Conservation (phyloP, 2,888 invertebrate species). For the Tortricodes alternella region DNA sequence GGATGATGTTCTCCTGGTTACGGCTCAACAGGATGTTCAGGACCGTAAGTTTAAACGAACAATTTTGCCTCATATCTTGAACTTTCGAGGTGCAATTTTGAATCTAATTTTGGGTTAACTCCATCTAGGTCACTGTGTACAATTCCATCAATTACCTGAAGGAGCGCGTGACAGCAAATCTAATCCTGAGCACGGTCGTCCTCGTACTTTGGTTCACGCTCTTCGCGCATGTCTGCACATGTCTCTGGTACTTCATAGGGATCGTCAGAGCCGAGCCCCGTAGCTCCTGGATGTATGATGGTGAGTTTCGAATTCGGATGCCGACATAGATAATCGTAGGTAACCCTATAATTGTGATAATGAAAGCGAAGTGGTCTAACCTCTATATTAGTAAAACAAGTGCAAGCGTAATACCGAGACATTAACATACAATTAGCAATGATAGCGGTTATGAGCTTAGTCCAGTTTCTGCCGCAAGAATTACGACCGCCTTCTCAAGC, state of each 20-base stretch:
- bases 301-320: too few relatives aligned
- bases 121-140: conserved; percentile 54
- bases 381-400: too few relatives aligned
- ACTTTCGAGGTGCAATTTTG: conserved; percentile 3
- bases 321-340: too few relatives aligned
- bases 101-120: not conserved
- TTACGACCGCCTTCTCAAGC: too few relatives aligned
- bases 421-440: too few relatives aligned
- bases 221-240: conserved; percentile 56
- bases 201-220: conserved; percentile 65
- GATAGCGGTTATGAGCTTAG: too few relatives aligned
- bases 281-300: conserved; percentile 58
- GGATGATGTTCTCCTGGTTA: conserved; percentile 54
- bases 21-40: conserved; percentile 61
- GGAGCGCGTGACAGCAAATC: conserved; percentile 53
- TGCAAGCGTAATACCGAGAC: too few relatives aligned
- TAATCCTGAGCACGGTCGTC: conserved; percentile 49
- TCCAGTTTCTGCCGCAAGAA: too few relatives aligned
- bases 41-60: conserved; percentile 39
- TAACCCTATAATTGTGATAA: too few relatives aligned
- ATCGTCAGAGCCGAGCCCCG: conserved; percentile 48
- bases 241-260: conserved; percentile 64
- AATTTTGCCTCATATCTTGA: too few relatives aligned
- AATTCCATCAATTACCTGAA: conserved; percentile 51
- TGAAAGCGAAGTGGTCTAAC: too few relatives aligned